A percentile compares a stretch with the other conserved stretches of the same genome.
phyloP scores from a whole-genome alignment of 2,113 vertebrate species.

The Arenaria interpres region DNA sequence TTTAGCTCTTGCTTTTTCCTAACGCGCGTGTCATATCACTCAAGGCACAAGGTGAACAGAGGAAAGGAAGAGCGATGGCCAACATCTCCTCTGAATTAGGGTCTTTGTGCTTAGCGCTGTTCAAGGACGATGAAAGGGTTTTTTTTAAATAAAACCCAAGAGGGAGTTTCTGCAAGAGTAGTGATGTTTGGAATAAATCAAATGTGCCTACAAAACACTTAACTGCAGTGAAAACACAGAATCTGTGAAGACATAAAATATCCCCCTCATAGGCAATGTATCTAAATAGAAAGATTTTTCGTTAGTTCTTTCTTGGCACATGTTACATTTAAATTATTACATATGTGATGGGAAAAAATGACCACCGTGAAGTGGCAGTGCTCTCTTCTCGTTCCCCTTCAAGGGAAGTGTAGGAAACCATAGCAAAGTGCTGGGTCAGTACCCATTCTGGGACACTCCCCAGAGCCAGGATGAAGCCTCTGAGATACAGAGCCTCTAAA shows the following conservation, averaged over 20 bases:
- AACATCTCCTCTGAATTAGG: not conserved
- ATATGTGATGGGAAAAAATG: not conserved
- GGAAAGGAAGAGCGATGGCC: not conserved
- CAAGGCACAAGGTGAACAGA: not conserved
- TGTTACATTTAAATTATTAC: not conserved
- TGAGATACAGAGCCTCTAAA: not conserved
- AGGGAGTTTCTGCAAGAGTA: not conserved
- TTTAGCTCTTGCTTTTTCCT: slow-evolving; percentile 15
- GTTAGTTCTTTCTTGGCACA: not conserved
- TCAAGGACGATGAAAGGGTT: not conserved
- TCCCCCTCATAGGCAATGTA: not conserved
- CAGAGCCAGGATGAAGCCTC: not conserved
- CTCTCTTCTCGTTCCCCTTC: not conserved
- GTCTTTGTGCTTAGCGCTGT: not conserved
- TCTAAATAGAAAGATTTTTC: not conserved
- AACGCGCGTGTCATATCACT: not conserved
- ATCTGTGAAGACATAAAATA: not conserved
- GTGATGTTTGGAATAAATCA: not conserved
- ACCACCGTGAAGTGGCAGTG: not conserved
- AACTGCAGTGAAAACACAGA: not conserved
- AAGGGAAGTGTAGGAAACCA: not conserved
- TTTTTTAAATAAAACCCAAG: not conserved
- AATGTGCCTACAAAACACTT: not conserved
- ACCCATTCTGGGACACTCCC: not conserved
- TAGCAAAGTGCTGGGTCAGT: not conserved